Conservation (phyloP, 1,140 invertebrate species). For the Neomicropteryx cornuta region DNA sequence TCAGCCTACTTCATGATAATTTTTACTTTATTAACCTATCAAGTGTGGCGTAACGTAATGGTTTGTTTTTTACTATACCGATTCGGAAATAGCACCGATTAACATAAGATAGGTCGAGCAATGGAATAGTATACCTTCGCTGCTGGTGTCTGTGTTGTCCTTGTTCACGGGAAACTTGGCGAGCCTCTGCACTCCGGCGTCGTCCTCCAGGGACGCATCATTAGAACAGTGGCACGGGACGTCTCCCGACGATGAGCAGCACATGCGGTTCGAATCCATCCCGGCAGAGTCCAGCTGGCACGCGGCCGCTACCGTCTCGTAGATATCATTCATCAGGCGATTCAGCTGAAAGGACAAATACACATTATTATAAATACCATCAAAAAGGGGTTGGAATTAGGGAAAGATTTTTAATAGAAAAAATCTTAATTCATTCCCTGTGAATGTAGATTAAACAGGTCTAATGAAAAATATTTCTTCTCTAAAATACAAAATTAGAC, state of each 20-base stretch:
- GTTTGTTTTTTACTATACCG: no score
- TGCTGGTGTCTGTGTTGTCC: not conserved
- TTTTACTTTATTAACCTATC: no score
- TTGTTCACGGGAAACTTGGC: not conserved
- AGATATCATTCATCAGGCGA: slow-evolving; percentile 36
- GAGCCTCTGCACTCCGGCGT: slow-evolving; percentile 7
- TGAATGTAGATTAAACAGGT: no score
- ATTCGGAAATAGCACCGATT: no score
- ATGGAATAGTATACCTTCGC: slow-evolving; percentile 23
- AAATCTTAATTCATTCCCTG: no score
- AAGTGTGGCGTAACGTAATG: no score
- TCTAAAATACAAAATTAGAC: no score
- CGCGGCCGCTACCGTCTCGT: slow-evolving; percentile 34
- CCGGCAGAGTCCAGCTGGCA: slow-evolving; percentile 27
- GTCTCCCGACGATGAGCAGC: slow-evolving; percentile 20
- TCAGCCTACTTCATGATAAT: no score
- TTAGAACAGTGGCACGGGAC: slow-evolving; percentile 29
- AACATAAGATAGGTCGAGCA: no score
- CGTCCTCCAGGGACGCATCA: slow-evolving; percentile 21
- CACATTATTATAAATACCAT: not conserved
- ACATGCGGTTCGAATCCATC: slow-evolving; percentile 3
- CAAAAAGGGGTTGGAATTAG: no score
- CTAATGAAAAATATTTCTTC: no score
- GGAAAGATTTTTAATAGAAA: no score
- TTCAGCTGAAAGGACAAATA: slow-evolving; percentile 24